Base-by-base conservation (phyloP, 2,888 invertebrate genomes). In the Prenolepis imparis region DNA sequence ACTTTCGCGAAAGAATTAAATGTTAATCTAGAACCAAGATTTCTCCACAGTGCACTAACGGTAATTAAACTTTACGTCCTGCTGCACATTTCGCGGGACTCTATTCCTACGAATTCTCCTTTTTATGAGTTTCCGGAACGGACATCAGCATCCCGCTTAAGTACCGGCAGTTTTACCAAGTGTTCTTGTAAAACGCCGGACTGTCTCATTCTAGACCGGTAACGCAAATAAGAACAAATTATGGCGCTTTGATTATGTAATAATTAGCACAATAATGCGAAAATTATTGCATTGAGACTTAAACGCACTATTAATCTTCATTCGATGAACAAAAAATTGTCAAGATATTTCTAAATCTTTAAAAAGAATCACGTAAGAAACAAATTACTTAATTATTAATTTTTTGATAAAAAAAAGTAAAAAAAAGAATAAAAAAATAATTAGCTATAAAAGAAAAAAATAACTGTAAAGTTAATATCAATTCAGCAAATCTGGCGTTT, bases 21-120 rank as follows among this genome's bases (percentile, higher is more conserved):
- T 75, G 89, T 84, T 89, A 85, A 89, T 87, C 73, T 39, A 52
- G 48, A 48, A 52, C 44, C 44, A 18, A 73, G 82, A 85, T 83
- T 85, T 83, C 75, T 67, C 74, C 32, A 52, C 52, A 55, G 67
- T 67, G 63, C 67, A 57, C 61, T 70, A 61, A 84, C 66, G 83
- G 83, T 84, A 88, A 86, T 86, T 89, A 83, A 84, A 55, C 84
- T 86, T 86, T 84, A 77, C 57, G 18, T 67, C 48, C 78, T 67
- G 48, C 61, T 32, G 64, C 70, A 44, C 73, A 64, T 73, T 52
- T 77, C 66, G 55, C 24, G 55, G 12, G n/a, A 52, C 55, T 87
- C 78, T 66, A 55, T 66, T 63, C 57, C 66, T 59, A 55, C 21
- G 55, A 68, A 70, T 67, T 59, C 32, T 28, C 36, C 66, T 39